A percentile compares a stretch with the other conserved stretches of the same genome.
Conservation (phyloP, 2,113 vertebrate genomes). For the Archocentrus centrarchus region DNA sequence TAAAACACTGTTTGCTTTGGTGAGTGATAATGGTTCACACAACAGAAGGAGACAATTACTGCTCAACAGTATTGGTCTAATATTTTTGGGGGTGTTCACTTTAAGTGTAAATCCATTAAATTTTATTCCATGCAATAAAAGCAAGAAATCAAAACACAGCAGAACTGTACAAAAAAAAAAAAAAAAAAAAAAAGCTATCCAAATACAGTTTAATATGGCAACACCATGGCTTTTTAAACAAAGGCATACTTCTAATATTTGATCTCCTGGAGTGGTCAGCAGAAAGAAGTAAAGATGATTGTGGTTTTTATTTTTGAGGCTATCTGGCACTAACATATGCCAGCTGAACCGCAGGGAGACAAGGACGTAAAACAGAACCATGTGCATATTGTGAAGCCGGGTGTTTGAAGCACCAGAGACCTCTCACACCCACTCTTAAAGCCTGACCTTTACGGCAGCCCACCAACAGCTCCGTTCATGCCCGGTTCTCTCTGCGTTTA, state of each 20-base stretch:
- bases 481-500: constrained; percentile 4
- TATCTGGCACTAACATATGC: constrained; percentile 62
- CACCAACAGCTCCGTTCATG: constrained; percentile 35
- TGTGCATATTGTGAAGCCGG: constrained; percentile 13
- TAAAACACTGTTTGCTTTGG: not conserved
- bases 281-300: constrained; percentile 33
- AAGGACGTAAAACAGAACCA: constrained; percentile 26
- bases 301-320: constrained; percentile 31
- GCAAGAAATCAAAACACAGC: not conserved
- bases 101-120: not conserved
- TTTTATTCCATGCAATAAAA: not conserved
- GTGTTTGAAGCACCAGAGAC: constrained; percentile 54
- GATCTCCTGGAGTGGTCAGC: constrained; percentile 18
- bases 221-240: constrained; percentile 21
- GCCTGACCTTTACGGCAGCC: constrained; percentile 63
- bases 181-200: not conserved
- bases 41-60: not conserved
- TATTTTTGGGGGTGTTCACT: not conserved
- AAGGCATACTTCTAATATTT: constrained; percentile 38
- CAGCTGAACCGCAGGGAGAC: constrained; percentile 38
- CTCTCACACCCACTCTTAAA: constrained; percentile 29
- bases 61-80: not conserved
- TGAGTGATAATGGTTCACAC: not conserved
- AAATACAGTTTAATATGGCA: constrained; percentile 19
- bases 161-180: not conserved